A percentile compares a stretch with the other conserved stretches of the same genome.
Conservation (phyloP, 2,797 vertebrate species). For the Eurystomus glaucurus region DNA sequence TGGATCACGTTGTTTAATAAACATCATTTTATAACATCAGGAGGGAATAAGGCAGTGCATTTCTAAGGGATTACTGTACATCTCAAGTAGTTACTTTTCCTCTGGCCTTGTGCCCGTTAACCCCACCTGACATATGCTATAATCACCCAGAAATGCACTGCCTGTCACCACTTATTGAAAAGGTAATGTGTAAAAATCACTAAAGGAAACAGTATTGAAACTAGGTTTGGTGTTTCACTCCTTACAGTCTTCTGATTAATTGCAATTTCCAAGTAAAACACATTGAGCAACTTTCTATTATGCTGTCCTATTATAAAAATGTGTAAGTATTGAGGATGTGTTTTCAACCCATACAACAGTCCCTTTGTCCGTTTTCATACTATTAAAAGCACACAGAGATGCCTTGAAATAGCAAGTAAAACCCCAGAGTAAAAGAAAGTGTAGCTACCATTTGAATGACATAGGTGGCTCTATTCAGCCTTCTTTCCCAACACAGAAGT, state of each 20-base stretch:
- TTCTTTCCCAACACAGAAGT: neutral
- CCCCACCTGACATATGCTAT: constrained; percentile 73
- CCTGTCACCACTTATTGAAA: constrained; percentile 75
- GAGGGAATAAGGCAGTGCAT: constrained; percentile 58
- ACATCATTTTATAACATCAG: constrained; percentile 41
- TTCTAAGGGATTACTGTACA: constrained; percentile 71
- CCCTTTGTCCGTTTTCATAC: neutral
- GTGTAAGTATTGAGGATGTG: constrained; percentile 24
- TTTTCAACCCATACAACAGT: constrained; percentile 29
- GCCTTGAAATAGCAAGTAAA: neutral
- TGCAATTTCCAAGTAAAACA: constrained; percentile 66
- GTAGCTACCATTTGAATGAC: constrained; percentile 20
- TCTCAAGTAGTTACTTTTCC: constrained; percentile 54
- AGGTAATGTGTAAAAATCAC: constrained; percentile 64
- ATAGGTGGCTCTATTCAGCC: neutral
- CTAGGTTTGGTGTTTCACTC: constrained; percentile 33
- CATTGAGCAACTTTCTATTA: constrained; percentile 58
- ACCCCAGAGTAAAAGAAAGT: neutral
- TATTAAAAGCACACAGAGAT: constrained; percentile 11
- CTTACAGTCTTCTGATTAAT: constrained; percentile 67
- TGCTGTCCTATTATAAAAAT: constrained; percentile 16
- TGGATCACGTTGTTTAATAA: constrained; percentile 63
- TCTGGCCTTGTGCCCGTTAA: constrained; percentile 58
- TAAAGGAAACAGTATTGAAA: constrained; percentile 73
- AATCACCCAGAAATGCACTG: constrained; percentile 75